Percentiles rank a stretch among this genome's conserved stretches.
These are phyloP conservation scores for Hemichromis elongatus DNA, from an alignment of 2,113 vertebrate genomes.

Conservation along the genomic window DNA sequence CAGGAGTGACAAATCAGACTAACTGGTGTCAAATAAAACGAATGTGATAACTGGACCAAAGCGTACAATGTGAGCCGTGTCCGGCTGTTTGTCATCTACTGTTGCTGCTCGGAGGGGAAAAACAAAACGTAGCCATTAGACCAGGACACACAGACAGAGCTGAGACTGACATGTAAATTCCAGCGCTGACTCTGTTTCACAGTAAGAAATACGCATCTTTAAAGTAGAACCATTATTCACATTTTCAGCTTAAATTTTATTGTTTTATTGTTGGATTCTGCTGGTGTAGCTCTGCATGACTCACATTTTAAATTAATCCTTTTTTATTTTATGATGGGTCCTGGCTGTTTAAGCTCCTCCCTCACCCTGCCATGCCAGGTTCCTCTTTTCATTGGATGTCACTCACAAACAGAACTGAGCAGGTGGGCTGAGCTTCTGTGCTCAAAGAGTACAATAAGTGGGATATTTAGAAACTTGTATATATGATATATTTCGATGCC, in stretches of 20 bases:
- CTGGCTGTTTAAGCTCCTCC: neutral
- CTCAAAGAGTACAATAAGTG: neutral
- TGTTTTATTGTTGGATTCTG: neutral
- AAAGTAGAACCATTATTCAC: neutral
- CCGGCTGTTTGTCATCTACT: neutral
- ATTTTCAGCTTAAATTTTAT: neutral
- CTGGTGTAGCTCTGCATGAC: too few relatives aligned
- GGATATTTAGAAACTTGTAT: neutral
- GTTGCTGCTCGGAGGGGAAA: neutral
- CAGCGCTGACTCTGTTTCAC: neutral
- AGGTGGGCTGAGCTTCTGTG: neutral
- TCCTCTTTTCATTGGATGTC: neutral
- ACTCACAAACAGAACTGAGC: neutral
- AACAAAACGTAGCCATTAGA: rapidly evolving
- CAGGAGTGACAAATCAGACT: neutral
- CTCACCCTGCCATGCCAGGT: neutral
- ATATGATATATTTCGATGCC: too few relatives aligned
- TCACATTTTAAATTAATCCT: too few relatives aligned
- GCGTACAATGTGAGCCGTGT: neutral
- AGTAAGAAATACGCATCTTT: neutral
- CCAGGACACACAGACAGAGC: neutral
- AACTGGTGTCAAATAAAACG: neutral
- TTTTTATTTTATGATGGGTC: neutral
- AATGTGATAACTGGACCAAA: neutral
- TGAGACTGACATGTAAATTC: neutral